These are phyloP conservation scores for Triops cancriformis DNA, from an alignment of 1,140 invertebrate genomes.

Conservation along the genomic window DNA sequence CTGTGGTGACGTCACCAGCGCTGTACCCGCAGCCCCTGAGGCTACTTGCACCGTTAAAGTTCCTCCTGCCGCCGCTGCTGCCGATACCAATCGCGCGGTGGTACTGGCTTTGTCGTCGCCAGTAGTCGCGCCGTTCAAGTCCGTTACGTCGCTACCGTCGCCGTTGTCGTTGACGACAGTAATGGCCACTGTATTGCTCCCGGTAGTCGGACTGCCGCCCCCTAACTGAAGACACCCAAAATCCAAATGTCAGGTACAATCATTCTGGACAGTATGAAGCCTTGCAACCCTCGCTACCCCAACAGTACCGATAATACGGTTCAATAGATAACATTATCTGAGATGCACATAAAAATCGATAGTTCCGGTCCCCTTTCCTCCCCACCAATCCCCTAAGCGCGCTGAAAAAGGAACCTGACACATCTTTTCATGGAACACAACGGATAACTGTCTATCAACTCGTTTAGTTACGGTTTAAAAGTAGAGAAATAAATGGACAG, in stretches of 20 bases:
- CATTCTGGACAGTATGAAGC: background rate
- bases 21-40: background rate
- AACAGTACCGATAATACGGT: background rate
- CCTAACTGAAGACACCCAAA: background rate
- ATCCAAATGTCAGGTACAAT: too few species aligned
- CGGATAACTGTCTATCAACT: too few species aligned
- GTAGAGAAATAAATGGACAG: too few species aligned
- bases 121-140: background rate
- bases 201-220: background rate
- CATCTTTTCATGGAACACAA: too few species aligned
- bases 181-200: background rate
- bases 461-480: too few species aligned
- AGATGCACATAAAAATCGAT: too few species aligned
- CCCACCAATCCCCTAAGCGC: too few species aligned
- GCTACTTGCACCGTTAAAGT: background rate
- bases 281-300: background rate
- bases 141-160: background rate
- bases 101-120: background rate
- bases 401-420: too few species aligned
- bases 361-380: too few species aligned
- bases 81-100: background rate
- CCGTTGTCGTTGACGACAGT: background rate
- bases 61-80: background rate
- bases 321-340: background rate
- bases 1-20: background rate